A percentile compares a stretch with the other conserved stretches of the same genome.
Evolutionary conservation across 2,888 invertebrate genomes (phyloP).

Genomic region (Cenopis cana): DNA sequence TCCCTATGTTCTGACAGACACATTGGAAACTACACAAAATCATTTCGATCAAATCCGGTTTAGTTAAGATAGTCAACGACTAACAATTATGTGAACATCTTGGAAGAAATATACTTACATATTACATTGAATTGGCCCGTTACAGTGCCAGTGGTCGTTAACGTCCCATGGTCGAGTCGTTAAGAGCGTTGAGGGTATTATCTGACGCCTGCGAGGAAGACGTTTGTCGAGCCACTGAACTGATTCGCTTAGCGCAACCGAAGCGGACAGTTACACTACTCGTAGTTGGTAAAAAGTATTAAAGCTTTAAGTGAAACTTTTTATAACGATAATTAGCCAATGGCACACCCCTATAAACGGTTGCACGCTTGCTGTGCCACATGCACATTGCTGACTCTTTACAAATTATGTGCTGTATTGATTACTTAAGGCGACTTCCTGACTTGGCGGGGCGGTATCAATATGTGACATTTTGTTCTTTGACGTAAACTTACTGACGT

Average conservation of each 20-base stretch:
- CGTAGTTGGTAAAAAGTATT: background rate
- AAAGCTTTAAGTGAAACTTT: too few species aligned
- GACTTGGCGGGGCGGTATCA: too few species aligned
- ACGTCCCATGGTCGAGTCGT: conserved; percentile 6
- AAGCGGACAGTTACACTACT: conserved; percentile 11
- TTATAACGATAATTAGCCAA: too few species aligned
- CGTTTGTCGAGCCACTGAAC: conserved; percentile 36
- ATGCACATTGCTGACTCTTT: too few species aligned
- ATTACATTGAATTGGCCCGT: background rate
- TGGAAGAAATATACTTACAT: background rate
- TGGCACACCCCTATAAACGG: too few species aligned
- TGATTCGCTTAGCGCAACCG: conserved; percentile 25
- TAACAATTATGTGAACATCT: background rate
- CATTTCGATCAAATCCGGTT: background rate
- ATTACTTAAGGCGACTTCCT: too few species aligned
- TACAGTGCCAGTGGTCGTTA: conserved; percentile 9
- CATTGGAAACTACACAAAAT: background rate
- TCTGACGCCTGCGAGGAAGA: conserved; percentile 28
- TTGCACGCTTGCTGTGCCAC: too few species aligned
- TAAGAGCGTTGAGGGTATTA: conserved; percentile 20
- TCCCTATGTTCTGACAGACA: background rate
- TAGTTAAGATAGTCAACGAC: background rate
- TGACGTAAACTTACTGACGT: too few species aligned
- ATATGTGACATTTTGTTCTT: too few species aligned
- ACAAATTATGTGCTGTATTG: too few species aligned